phyloP scores from a whole-genome alignment of 1,140 invertebrate species.

The Lanistes nyassanus region DNA sequence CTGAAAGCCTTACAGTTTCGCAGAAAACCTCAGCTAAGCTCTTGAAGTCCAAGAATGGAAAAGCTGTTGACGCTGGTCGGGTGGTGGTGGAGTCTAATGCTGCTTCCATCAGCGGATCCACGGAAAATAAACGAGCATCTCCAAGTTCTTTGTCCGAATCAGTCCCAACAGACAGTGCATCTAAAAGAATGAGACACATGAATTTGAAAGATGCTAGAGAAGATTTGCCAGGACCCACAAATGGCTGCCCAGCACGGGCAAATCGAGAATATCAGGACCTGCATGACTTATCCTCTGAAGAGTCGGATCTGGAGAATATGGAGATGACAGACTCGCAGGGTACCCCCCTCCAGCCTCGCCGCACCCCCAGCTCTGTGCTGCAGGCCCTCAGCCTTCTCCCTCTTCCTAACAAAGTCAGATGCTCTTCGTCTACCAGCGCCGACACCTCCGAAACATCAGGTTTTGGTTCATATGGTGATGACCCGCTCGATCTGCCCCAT shows the following conservation, averaged over 20 bases:
- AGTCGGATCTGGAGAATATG: slow-evolving; percentile 26
- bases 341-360: slow-evolving; percentile 17
- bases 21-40: background rate
- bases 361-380: slow-evolving; percentile 15
- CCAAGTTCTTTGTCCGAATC: slow-evolving; percentile 15
- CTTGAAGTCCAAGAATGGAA: background rate
- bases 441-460: slow-evolving; percentile 61
- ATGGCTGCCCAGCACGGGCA: background rate
- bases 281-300: slow-evolving; percentile 8
- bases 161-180: background rate
- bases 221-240: background rate
- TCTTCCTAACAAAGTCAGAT: slow-evolving; percentile 33
- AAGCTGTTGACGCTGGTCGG: background rate
- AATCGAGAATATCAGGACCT: slow-evolving; percentile 14
- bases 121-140: slow-evolving; percentile 16
- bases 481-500: slow-evolving; percentile 34
- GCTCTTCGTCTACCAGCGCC: slow-evolving; percentile 52
- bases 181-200: slow-evolving; percentile 11
- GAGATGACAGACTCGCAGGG: slow-evolving; percentile 7
- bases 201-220: background rate
- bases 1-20: too few species aligned
- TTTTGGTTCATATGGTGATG: slow-evolving; percentile 51
- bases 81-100: background rate
- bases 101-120: background rate
- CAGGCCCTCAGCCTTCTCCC: slow-evolving; percentile 12